Evolutionary conservation across 2,888 invertebrate species (phyloP).

Genomic region (Priocnemis perturbator): DNA sequence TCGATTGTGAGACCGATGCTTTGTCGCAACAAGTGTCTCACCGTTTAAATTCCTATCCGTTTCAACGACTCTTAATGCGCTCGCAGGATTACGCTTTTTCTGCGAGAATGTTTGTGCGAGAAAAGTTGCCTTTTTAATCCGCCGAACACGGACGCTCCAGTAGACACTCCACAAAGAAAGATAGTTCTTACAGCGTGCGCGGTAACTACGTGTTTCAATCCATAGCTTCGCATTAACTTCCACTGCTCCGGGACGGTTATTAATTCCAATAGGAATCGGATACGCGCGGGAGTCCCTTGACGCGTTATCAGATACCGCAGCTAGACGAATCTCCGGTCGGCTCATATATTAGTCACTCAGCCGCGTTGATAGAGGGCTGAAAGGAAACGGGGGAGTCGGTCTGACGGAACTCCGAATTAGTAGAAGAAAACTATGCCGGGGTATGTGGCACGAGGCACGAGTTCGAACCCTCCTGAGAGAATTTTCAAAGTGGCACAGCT

Average conservation of each 20-base stretch:
- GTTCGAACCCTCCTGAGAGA: slow-evolving; percentile 51
- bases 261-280: no score
- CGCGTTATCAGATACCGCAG: slow-evolving; percentile 41
- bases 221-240: background rate
- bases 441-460: slow-evolving; percentile 35
- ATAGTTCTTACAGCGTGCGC: no score
- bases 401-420: slow-evolving; percentile 52
- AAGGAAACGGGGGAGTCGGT: slow-evolving; percentile 37
- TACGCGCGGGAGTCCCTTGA: background rate
- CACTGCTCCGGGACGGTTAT: background rate
- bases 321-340: slow-evolving; percentile 51
- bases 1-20: background rate
- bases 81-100: no score
- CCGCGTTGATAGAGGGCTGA: slow-evolving; percentile 45
- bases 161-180: no score
- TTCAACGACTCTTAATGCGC: no score
- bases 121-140: no score
- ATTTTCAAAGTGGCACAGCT: slow-evolving; percentile 36
- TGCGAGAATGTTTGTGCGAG: no score
- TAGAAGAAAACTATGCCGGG: slow-evolving; percentile 34
- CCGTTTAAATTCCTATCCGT: slow-evolving; percentile 22
- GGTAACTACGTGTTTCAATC: no score
- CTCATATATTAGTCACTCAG: slow-evolving; percentile 51
- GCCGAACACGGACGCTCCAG: no score
- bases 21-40: slow-evolving; percentile 11